Percentiles rank a stretch among this genome's conserved stretches.
These are phyloP conservation scores for Melipona quadrifasciata DNA, from an alignment of 1,140 invertebrate genomes.

Conservation along the genomic window DNA sequence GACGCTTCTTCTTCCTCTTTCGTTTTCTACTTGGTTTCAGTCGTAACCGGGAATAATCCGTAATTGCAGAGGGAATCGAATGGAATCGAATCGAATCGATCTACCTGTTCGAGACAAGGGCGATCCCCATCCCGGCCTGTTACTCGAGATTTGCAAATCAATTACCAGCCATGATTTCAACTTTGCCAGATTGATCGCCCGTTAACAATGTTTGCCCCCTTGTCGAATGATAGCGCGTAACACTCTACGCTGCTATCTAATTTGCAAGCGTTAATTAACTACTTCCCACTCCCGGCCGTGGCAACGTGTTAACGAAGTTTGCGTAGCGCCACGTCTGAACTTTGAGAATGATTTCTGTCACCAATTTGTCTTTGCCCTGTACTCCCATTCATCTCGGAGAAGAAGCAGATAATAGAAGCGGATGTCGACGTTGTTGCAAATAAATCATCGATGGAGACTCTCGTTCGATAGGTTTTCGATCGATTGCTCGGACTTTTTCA, in stretches of 20 bases:
- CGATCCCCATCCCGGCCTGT: neutral
- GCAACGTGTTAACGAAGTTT: slow-evolving; percentile 9
- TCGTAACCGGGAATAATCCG: neutral
- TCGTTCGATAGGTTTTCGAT: too few relatives aligned
- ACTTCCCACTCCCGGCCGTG: too few relatives aligned
- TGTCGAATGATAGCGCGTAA: neutral
- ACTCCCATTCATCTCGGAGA: neutral
- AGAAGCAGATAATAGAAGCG: neutral
- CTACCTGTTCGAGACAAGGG: neutral
- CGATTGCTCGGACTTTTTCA: too few relatives aligned
- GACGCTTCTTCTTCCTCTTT: neutral
- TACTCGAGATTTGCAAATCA: slow-evolving; percentile 23
- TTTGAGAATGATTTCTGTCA: neutral
- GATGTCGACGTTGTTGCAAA: neutral
- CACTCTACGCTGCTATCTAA: neutral
- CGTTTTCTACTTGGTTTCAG: neutral
- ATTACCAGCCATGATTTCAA: neutral
- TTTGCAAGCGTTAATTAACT: slow-evolving; percentile 20
- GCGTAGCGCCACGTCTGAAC: neutral
- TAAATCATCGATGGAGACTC: too few relatives aligned
- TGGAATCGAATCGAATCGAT: slow-evolving; percentile 7
- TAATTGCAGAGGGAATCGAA: neutral
- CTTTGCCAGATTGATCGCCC: slow-evolving; percentile 13
- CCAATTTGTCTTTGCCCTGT: neutral
- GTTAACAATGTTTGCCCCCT: slow-evolving; percentile 22